Conservation (phyloP, 2,888 invertebrate species). For the Omphaloscelis lunosa region DNA sequence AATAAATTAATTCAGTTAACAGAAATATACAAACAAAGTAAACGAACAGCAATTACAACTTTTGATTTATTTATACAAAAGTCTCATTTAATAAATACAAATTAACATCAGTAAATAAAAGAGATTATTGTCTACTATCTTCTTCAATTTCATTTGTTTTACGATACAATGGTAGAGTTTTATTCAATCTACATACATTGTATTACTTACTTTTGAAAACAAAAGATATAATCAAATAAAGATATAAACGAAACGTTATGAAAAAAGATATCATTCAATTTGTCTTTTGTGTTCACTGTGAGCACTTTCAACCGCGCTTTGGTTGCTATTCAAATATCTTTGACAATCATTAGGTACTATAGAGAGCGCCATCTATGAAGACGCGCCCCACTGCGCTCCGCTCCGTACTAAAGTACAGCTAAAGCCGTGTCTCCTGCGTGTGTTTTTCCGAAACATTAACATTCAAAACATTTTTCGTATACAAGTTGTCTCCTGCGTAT, state of each 20-base stretch:
- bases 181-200: constrained; percentile 8
- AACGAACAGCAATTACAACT: constrained; percentile 5
- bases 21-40: background rate
- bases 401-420: too few species aligned
- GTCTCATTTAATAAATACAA: background rate
- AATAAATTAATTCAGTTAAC: background rate
- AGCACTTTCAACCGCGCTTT: background rate
- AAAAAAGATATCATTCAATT: constrained; percentile 29
- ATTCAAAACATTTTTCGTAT: too few species aligned
- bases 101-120: background rate
- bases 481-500: too few species aligned
- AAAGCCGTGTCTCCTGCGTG: too few species aligned
- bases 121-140: background rate
- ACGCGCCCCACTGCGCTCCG: too few species aligned
- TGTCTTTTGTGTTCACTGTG: constrained; percentile 22
- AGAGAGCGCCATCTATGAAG: too few species aligned
- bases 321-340: background rate
- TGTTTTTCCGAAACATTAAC: too few species aligned
- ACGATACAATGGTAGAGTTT: constrained; percentile 8
- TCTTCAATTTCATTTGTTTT: background rate
- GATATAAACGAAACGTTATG: constrained; percentile 1
- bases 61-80: background rate
- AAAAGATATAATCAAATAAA: constrained; percentile 34
- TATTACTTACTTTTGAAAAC: constrained; percentile 5
- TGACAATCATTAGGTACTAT: background rate